phyloP scores from a whole-genome alignment of 2,888 invertebrate species.

The Neoascia interrupta region DNA sequence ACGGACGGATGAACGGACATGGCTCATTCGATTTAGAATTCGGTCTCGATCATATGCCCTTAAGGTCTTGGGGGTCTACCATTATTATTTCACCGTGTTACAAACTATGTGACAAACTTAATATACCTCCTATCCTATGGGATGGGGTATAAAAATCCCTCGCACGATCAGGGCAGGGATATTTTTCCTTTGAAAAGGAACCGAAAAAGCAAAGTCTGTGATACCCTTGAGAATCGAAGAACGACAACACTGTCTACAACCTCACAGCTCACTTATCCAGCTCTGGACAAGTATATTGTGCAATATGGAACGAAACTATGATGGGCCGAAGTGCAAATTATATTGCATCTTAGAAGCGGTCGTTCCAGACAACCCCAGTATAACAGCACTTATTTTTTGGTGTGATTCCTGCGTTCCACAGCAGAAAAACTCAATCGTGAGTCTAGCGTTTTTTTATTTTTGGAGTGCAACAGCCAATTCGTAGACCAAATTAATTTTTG shows the following conservation, averaged over 20 bases:
- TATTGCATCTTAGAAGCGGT: conserved; percentile 2
- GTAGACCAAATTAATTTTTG: background rate
- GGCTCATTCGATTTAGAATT: no score
- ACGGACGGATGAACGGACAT: no score
- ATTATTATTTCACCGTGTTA: no score
- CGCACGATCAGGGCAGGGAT: no score
- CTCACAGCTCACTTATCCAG: background rate
- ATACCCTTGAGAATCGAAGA: no score
- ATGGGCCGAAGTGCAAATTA: background rate
- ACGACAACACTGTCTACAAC: background rate
- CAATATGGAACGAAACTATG: background rate
- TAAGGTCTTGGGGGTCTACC: no score
- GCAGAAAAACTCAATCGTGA: background rate
- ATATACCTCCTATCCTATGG: no score
- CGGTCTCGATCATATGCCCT: no score
- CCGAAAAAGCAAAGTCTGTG: background rate
- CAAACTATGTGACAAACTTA: no score
- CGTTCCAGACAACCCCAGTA: background rate
- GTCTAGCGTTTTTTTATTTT: background rate
- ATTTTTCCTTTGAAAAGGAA: no score
- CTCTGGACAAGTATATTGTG: background rate
- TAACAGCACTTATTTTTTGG: conserved; percentile 4
- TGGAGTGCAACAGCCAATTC: background rate
- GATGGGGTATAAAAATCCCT: no score
- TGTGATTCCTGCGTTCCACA: conserved; percentile 8